Evolutionary conservation across 2,888 invertebrate genomes (phyloP).

Genomic region (Polietes domitor): DNA sequence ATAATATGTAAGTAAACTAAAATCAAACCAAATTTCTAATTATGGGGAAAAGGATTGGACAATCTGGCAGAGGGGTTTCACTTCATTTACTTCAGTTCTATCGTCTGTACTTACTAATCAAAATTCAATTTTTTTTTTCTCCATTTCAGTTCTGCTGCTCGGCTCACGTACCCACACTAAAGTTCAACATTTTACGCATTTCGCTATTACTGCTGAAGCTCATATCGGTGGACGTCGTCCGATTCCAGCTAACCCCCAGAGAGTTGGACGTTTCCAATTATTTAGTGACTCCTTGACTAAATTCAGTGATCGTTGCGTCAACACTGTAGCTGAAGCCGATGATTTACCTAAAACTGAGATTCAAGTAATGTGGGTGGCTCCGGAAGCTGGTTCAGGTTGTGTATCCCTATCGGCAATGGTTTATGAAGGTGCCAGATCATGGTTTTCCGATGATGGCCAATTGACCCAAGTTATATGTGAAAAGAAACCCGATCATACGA

Average conservation of each 20-base stretch:
- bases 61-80: too few species aligned
- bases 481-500: slow-evolving; percentile 83
- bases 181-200: slow-evolving; percentile 89
- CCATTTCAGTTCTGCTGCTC: slow-evolving; percentile 84
- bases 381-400: slow-evolving; percentile 91
- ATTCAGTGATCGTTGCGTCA: slow-evolving; percentile 92
- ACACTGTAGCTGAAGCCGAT: slow-evolving; percentile 91
- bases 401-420: slow-evolving; percentile 94
- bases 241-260: slow-evolving; percentile 81
- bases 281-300: slow-evolving; percentile 83
- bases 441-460: slow-evolving; percentile 95
- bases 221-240: slow-evolving; percentile 74
- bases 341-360: slow-evolving; percentile 91
- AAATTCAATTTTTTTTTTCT: background rate
- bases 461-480: slow-evolving; percentile 91
- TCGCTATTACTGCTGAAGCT: slow-evolving; percentile 87
- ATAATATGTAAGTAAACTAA: too few species aligned
- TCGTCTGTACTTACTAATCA: background rate
- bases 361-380: slow-evolving; percentile 96
- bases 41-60: too few species aligned
- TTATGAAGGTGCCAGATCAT: slow-evolving; percentile 88
- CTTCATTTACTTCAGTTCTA: too few species aligned
- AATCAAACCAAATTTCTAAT: too few species aligned
- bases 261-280: slow-evolving; percentile 87
- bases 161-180: slow-evolving; percentile 85